A percentile compares a stretch with the other conserved stretches of the same genome.
phyloP scores from a whole-genome alignment of 2,888 invertebrate genomes.

The Xestobium rufovillosum region DNA sequence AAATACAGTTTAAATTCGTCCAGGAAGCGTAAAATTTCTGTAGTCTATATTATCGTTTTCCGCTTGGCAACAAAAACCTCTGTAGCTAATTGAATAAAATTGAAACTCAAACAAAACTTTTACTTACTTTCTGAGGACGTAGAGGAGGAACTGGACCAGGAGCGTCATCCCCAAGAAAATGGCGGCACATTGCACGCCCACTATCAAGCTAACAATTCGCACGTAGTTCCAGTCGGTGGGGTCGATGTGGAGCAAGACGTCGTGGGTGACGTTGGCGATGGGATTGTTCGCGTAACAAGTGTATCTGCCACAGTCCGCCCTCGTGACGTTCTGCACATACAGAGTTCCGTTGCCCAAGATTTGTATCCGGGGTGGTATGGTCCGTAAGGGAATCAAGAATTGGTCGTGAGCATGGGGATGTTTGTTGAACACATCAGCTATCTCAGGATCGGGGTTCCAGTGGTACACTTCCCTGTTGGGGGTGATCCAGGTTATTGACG shows the following conservation, averaged over 20 bases:
- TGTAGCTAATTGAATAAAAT: no score
- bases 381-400: slow-evolving; percentile 39
- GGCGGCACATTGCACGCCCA: slow-evolving; percentile 73
- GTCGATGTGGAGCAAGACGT: slow-evolving; percentile 74
- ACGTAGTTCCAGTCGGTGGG: slow-evolving; percentile 78
- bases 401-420: slow-evolving; percentile 58
- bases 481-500: slow-evolving; percentile 81
- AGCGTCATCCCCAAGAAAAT: slow-evolving; percentile 74
- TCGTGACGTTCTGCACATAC: slow-evolving; percentile 47
- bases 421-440: slow-evolving; percentile 58
- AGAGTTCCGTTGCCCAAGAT: slow-evolving; percentile 50
- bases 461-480: slow-evolving; percentile 65
- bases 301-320: slow-evolving; percentile 79
- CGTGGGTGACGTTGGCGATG: slow-evolving; percentile 67
- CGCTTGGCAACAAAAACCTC: no score
- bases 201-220: slow-evolving; percentile 73
- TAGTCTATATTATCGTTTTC: no score
- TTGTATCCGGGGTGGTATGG: slow-evolving; percentile 53
- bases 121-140: slow-evolving; percentile 63
- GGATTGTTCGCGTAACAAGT: slow-evolving; percentile 81
- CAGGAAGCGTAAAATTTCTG: no score
- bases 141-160: slow-evolving; percentile 66
- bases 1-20: no score
- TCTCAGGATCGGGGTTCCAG: slow-evolving; percentile 66
- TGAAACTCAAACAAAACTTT: no score